phyloP scores from a whole-genome alignment of 2,797 vertebrate genomes.

The Setipinna tenuifilis region DNA sequence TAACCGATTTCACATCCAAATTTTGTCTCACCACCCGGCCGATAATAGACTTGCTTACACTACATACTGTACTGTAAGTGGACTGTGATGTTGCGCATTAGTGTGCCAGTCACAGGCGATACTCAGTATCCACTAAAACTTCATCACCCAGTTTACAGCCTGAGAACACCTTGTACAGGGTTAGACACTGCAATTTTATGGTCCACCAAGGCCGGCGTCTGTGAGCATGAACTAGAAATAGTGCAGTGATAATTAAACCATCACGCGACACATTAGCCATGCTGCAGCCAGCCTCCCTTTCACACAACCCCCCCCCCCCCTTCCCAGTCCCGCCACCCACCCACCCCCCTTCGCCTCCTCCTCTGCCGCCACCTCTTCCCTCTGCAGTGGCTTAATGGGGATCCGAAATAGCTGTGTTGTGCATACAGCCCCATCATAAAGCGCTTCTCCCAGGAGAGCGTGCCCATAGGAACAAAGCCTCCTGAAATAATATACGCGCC shows the following conservation, averaged over 20 bases:
- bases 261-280: constrained; percentile 60
- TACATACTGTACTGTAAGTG: neutral
- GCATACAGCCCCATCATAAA: constrained; percentile 51
- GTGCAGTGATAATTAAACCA: constrained; percentile 62
- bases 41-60: no score
- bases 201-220: constrained; percentile 52
- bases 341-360: neutral
- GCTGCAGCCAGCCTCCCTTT: constrained; percentile 26
- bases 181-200: constrained; percentile 55
- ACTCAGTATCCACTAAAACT: constrained; percentile 47
- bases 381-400: constrained; percentile 55
- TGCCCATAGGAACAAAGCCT: constrained; percentile 42
- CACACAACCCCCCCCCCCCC: neutral
- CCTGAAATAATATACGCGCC: constrained; percentile 58
- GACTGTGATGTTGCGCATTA: neutral
- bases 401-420: constrained; percentile 50
- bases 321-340: no score
- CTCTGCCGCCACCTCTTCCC: constrained; percentile 31
- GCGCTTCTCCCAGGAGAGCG: constrained; percentile 45
- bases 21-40: no score
- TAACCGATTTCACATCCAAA: no score
- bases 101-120: neutral
- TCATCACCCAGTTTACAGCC: constrained; percentile 53
- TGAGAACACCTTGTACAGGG: constrained; percentile 38
- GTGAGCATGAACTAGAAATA: constrained; percentile 54